Base-by-base conservation (phyloP, 2,888 invertebrate species). In the Apotomis turbidana region DNA sequence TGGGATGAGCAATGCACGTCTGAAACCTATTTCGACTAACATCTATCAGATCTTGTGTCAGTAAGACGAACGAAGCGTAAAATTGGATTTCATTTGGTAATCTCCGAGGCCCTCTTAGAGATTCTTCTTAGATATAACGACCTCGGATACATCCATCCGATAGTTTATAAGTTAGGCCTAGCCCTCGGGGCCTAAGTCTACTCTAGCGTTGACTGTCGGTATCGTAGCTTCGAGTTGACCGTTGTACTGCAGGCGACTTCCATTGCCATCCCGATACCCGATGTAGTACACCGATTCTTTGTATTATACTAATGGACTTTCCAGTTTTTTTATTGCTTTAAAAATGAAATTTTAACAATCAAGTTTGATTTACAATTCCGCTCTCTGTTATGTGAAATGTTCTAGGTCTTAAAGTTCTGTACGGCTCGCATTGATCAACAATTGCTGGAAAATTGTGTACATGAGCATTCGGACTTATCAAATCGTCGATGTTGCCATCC, bases 371-470 rank as follows among this genome's bases (percentile, higher is more conserved):
- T 64, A 66, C 71, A 74, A 68, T 73, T 73, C 73, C 78, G 82
- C 83, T 84, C 83, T 83, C 80, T 81, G 74, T 49, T 72, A 72
- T 55, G 61, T 60, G 12, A 49, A 74, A 76, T 79, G 77, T 77
- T 71, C 74, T 71, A 70, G 62, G 74, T 69, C 64, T 68, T 71
- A 62, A 52, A 60, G 75, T 77, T 71, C 66, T 58, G 52, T 62
- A 57, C 74, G 52, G 78, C 75, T 79, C 77, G 78, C 76, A 75
- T 57, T 64, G 64, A 74, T 75, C 74, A 77, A 80, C 82, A 81
- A 83, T 87, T 85, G 84, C 86, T 83, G 86, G 84, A 78, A 81
- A 75, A 85, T 84, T 83, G 81, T 78, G 76, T 80, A 78, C 75
- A 74, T 70, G 74, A 78, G 77, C 74, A 59, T 68, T 58, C 74